Base-by-base conservation (phyloP, 2,888 invertebrate genomes). In the Resseliella maxima region DNA sequence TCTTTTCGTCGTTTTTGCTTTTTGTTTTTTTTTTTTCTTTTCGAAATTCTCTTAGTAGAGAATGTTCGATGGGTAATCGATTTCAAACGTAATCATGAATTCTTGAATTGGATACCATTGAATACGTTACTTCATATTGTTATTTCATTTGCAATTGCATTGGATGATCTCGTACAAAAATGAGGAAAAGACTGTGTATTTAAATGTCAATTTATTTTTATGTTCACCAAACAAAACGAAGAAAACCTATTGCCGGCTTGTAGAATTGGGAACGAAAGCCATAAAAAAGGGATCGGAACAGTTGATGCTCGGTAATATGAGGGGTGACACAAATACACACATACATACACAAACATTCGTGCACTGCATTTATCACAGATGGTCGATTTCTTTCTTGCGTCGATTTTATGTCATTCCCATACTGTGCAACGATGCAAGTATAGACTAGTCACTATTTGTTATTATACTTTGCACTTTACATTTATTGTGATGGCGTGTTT, bases 171-270 rank as follows among this genome's bases (percentile, higher is more conserved):
- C 31, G 31, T 72, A n/a, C n/a, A 72, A 72, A 72, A 72, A 72
- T 72, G 10, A n/a, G 72, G 15, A 72, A 18, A 72, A 72, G 31
- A 72, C 72, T 5, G 72, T n/a, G n/a, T 35, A 72, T 72, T 72
- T 72, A 72, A 72, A 72, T 72, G 72, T 72, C 72, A 72, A 72
- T 72, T 72, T 72, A 72, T 72, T 72, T 72, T 72, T 72, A 72
- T 72, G 72, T 31, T 31, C 31, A 27, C 27, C 72, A 27, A 72
- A n/a, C n/a, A 31, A 72, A 72, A 31, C n/a, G 72, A 72, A 31
- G 31, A n/a, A 5, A 35, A 18, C 46, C 8, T 8, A 50, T n/a
- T n/a, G n/a, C n/a, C n/a, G n/a, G n/a, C n/a, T n/a, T n/a, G n/a
- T n/a, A 50, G 15, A 6, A 50, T 15, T 72, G 12, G 72, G 35